A percentile compares a stretch with the other conserved stretches of the same genome.
Evolutionary conservation across 2,113 vertebrate genomes (phyloP).

Genomic region (Prionailurus viverrinus): DNA sequence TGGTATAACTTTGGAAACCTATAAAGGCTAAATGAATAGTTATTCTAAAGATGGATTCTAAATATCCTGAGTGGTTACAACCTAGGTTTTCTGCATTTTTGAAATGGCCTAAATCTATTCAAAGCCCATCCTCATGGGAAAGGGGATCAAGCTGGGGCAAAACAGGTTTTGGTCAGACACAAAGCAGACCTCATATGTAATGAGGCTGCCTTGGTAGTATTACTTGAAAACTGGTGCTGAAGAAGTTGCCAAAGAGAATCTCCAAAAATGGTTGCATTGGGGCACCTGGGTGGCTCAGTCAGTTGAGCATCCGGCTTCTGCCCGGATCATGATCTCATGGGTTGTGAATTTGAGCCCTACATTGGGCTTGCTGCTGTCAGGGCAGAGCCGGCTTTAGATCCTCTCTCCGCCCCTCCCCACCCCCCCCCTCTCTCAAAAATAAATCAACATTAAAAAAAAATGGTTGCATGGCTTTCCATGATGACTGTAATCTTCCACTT

Average conservation of each 20-base stretch:
- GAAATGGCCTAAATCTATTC: neutral
- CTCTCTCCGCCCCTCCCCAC: no score
- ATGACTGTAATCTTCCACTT: neutral
- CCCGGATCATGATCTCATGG: no score
- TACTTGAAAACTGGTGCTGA: slow-evolving; percentile 11
- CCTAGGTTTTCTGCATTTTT: neutral
- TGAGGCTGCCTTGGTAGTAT: neutral
- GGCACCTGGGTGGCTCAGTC: no score
- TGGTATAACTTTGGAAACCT: neutral
- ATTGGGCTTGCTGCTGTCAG: no score
- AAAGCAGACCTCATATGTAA: neutral
- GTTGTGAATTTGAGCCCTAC: no score
- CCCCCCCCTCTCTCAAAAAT: no score
- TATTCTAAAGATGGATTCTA: neutral
- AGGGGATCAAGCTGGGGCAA: neutral
- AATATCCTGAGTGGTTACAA: neutral
- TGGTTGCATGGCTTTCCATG: neutral
- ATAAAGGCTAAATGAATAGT: slow-evolving; percentile 19
- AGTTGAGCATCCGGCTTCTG: no score
- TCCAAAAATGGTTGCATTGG: neutral
- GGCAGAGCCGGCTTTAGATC: no score
- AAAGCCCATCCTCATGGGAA: neutral
- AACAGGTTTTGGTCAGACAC: neutral
- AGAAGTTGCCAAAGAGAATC: slow-evolving; percentile 15
- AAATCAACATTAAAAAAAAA: no score